Evolutionary conservation across 2,797 vertebrate species (phyloP), one percentile per base, ranked within the genome.

Genomic region (Manis pentadactyla): DNA sequence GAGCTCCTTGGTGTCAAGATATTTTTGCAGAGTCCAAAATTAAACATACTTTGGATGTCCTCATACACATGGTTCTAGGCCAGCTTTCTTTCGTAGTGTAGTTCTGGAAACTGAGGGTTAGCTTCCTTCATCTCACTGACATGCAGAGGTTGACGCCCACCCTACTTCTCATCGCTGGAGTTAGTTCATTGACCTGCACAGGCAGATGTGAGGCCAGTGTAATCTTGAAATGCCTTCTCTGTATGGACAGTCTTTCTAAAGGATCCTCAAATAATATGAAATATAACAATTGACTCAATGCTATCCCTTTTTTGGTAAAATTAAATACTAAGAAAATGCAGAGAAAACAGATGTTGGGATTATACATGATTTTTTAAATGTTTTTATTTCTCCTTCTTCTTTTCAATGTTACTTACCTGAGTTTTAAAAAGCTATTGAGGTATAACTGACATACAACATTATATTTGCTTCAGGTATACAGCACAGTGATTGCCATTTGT

Each of bases 11-110:
- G 31, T 87, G 90, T 94, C n/a, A 37, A 89, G 68, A 37, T 84
- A 55, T 93, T 96, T 82, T 91, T 10, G 9, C 27, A 49, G 59
- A 87, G 23, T 86, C 11, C 75, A 66, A 84, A 94, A 82, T 95
- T 63, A 73, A 95, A 71, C 39, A 5, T 59, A n/a, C n/a, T 57
- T 71, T 5, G 5, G 23, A 77, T 64, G 49, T 66, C 42, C n/a
- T 73, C 61, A 9, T 21, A 9, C 51, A 53, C 7, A 11, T 37
- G 46, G 15, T 29, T 18, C 11, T 29, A 29, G 29, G 29, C 37
- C 78, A 53, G 18, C 29, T 27, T 17, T 69, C n/a, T 69, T 51
- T 64, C 27, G 21, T 81, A 18, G 34, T 34, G 12, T 46, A 59
- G 34, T 42, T 87, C 59, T 85, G 77, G 46, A 82, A 53, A n/a